Conservation (phyloP, 2,113 vertebrate genomes). For the Astur gentilis region DNA sequence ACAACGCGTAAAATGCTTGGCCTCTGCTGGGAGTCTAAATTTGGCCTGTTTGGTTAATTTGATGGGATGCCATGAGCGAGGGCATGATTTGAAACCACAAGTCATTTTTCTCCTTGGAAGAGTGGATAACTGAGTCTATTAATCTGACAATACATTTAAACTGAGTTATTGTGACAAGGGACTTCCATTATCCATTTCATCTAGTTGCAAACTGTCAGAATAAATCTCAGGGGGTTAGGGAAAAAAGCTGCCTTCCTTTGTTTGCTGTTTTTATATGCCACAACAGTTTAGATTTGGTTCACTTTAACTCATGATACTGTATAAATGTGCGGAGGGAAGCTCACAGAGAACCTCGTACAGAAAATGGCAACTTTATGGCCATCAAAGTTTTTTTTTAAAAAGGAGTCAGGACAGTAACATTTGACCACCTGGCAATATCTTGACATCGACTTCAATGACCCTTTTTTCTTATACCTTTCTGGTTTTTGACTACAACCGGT, state of each 20-base stretch:
- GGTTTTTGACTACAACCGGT: background rate
- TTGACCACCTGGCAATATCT: background rate
- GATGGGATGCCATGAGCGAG: background rate
- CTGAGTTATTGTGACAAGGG: slow-evolving; percentile 65
- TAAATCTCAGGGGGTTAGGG: slow-evolving; percentile 41
- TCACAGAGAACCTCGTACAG: background rate
- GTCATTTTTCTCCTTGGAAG: slow-evolving; percentile 27
- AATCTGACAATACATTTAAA: slow-evolving; percentile 58
- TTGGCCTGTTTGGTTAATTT: background rate
- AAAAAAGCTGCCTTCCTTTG: slow-evolving; percentile 46
- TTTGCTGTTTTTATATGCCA: slow-evolving; percentile 51
- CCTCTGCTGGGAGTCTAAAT: background rate
- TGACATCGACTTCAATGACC: background rate
- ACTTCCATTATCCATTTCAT: slow-evolving; percentile 63
- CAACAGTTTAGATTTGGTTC: slow-evolving; percentile 27
- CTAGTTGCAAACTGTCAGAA: slow-evolving; percentile 61
- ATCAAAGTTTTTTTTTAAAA: background rate
- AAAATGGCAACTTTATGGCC: background rate
- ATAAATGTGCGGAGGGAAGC: background rate
- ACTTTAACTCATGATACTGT: background rate
- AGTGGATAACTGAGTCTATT: slow-evolving; percentile 55
- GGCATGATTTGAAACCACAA: slow-evolving; percentile 8
- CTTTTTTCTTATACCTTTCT: background rate
- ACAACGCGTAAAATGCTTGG: background rate
- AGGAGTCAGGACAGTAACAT: background rate